phyloP scores from a whole-genome alignment of 2,888 invertebrate species.

The Auanema sp. region DNA sequence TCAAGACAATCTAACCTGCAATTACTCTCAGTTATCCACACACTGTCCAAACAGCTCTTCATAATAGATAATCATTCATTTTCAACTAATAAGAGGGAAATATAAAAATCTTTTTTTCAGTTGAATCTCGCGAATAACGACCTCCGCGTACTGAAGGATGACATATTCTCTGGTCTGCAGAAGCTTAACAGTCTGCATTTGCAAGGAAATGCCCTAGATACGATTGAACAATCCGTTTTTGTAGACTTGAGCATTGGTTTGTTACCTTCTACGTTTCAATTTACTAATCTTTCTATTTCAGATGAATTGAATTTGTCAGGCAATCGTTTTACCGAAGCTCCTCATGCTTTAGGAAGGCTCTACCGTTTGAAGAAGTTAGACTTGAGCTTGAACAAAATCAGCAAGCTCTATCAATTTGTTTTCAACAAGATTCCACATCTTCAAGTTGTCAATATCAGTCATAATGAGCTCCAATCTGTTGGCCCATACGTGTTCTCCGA shows the following conservation, averaged over 20 bases:
- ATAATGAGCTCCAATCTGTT: conserved; percentile 45
- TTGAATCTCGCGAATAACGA: conserved; percentile 54
- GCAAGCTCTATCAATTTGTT: conserved; percentile 49
- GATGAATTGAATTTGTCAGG: conserved; percentile 35
- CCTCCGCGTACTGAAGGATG: conserved; percentile 34
- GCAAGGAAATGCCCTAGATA: conserved; percentile 42
- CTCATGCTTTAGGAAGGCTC: conserved; percentile 49
- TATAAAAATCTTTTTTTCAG: conserved; percentile 36
- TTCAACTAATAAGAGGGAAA: neutral
- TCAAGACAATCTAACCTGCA: too few species aligned
- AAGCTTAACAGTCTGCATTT: conserved; percentile 39
- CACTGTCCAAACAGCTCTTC: too few species aligned
- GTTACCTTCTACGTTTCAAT: neutral
- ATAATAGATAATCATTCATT: neutral
- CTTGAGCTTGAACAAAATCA: conserved; percentile 48
- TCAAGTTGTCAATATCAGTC: conserved; percentile 40
- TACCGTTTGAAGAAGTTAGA: conserved; percentile 45
- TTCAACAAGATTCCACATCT: conserved; percentile 53
- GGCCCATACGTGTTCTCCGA: conserved; percentile 52
- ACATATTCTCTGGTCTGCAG: conserved; percentile 36
- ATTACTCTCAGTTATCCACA: too few species aligned
- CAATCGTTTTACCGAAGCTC: conserved; percentile 51
- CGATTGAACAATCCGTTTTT: conserved; percentile 25
- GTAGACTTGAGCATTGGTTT: conserved; percentile 22
- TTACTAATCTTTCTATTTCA: conserved; percentile 4